Evolutionary conservation across 37 sponge, comb jelly and placozoan species (phyloP).

Genomic region (Tethya wilhelma): DNA sequence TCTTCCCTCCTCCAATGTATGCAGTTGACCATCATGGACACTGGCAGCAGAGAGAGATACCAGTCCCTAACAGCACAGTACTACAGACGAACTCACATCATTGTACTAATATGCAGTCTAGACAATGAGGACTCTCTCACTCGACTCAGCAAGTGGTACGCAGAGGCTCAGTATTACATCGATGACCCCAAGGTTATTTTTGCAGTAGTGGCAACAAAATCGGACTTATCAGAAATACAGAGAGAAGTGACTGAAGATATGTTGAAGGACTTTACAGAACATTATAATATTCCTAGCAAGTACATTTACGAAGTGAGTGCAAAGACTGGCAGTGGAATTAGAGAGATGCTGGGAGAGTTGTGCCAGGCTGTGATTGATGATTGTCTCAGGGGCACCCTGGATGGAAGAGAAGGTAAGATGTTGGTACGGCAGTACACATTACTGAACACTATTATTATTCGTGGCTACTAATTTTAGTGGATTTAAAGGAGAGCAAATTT

Average conservation of each 20-base stretch:
- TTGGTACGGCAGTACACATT: too few species aligned
- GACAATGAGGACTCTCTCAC: conserved; percentile 59
- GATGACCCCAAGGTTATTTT: conserved; percentile 38
- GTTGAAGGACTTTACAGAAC: conserved; percentile 39
- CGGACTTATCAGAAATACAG: conserved; percentile 32
- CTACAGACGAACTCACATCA: conserved; percentile 46
- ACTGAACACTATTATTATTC: too few species aligned
- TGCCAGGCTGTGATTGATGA: conserved; percentile 28
- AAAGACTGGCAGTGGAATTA: conserved; percentile 54
- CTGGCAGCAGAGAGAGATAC: conserved; percentile 41
- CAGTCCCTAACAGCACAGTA: conserved; percentile 67
- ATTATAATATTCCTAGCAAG: conserved; percentile 14
- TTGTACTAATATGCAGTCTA: conserved; percentile 62
- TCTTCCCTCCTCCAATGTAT: too few species aligned
- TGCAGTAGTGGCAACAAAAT: conserved; percentile 46
- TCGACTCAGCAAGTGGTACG: conserved; percentile 57
- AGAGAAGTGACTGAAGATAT: conserved; percentile 43
- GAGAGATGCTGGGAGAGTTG: conserved; percentile 31
- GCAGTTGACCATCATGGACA: conserved; percentile 66
- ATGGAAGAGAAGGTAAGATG: too few species aligned
- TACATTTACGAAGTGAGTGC: conserved; percentile 54
- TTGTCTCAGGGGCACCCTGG: not conserved
- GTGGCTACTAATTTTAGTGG: too few species aligned
- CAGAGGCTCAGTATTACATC: conserved; percentile 57
- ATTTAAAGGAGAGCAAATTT: too few species aligned